These are phyloP conservation scores for Momotus momota DNA, from an alignment of 2,797 vertebrate species.

Conservation along the genomic window DNA sequence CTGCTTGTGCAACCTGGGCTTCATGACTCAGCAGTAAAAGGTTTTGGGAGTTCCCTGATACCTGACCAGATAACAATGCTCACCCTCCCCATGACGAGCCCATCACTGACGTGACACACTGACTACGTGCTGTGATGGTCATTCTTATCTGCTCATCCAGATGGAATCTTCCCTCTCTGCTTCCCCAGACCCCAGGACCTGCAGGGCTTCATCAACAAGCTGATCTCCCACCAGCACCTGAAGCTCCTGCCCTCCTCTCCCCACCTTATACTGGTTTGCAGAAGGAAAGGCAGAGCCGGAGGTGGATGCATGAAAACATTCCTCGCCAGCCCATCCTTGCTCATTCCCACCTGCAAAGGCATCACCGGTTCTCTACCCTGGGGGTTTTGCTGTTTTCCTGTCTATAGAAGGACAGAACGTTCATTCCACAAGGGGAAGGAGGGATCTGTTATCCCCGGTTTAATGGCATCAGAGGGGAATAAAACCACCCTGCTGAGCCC, in stretches of 20 bases:
- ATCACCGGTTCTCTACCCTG: neutral
- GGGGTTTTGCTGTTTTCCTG: neutral
- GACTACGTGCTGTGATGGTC: neutral
- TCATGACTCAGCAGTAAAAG: neutral
- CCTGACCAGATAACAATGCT: neutral
- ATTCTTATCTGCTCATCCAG: neutral
- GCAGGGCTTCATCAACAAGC: neutral
- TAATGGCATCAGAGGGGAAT: neutral
- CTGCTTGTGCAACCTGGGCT: neutral
- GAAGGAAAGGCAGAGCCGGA: neutral
- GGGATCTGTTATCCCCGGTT: neutral
- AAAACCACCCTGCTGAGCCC: neutral
- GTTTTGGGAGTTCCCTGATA: neutral
- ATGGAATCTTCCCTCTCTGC: neutral
- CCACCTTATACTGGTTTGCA: neutral
- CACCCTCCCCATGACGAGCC: neutral
- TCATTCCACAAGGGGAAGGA: neutral
- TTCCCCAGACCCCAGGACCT: neutral
- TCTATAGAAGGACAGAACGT: neutral
- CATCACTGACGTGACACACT: accelerated
- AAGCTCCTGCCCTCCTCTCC: neutral
- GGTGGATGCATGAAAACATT: too few relatives aligned
- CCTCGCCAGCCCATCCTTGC: neutral
- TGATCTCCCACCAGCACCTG: neutral
- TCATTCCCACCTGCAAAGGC: neutral